These are phyloP conservation scores for Cheilosia urbana DNA, from an alignment of 2,888 invertebrate genomes.

Conservation along the genomic window DNA sequence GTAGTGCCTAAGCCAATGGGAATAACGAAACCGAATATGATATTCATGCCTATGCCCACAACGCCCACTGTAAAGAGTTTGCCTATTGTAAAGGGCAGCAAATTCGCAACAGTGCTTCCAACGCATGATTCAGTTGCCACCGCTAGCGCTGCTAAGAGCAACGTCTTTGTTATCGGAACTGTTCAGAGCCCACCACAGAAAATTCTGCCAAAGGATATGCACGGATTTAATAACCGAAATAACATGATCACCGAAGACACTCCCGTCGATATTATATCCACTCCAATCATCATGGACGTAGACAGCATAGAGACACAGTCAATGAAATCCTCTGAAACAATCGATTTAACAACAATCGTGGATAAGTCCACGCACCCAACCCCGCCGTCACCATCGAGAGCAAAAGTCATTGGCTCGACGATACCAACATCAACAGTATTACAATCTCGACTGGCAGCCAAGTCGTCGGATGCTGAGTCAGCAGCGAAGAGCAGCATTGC, in stretches of 20 bases:
- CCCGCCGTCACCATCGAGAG: slow-evolving; percentile 13
- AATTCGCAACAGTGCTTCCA: slow-evolving; percentile 65
- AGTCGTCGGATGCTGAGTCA: slow-evolving; percentile 45
- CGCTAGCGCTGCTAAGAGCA: slow-evolving; percentile 62
- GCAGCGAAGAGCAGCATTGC: slow-evolving; percentile 54
- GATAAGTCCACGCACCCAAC: slow-evolving; percentile 18
- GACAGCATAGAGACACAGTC: slow-evolving; percentile 75
- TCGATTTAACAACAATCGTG: slow-evolving; percentile 35
- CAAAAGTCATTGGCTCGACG: neutral
- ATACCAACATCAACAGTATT: slow-evolving; percentile 71
- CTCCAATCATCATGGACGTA: slow-evolving; percentile 82
- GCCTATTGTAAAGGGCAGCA: slow-evolving; percentile 64
- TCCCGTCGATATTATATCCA: slow-evolving; percentile 84
- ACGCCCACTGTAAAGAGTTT: slow-evolving; percentile 52
- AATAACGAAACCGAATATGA: slow-evolving; percentile 80
- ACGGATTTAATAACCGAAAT: slow-evolving; percentile 75
- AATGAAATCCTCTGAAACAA: slow-evolving; percentile 52
- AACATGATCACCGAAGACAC: slow-evolving; percentile 86
- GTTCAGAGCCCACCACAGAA: slow-evolving; percentile 66
- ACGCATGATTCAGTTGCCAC: slow-evolving; percentile 65
- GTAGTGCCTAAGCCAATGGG: slow-evolving; percentile 67
- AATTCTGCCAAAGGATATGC: slow-evolving; percentile 50
- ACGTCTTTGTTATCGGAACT: slow-evolving; percentile 76
- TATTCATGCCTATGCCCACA: slow-evolving; percentile 79
- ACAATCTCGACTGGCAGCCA: slow-evolving; percentile 39